Evolutionary conservation across 1,140 invertebrate species (phyloP), one percentile per base, ranked within the genome.

Genomic region (Onthophagus taurus): DNA sequence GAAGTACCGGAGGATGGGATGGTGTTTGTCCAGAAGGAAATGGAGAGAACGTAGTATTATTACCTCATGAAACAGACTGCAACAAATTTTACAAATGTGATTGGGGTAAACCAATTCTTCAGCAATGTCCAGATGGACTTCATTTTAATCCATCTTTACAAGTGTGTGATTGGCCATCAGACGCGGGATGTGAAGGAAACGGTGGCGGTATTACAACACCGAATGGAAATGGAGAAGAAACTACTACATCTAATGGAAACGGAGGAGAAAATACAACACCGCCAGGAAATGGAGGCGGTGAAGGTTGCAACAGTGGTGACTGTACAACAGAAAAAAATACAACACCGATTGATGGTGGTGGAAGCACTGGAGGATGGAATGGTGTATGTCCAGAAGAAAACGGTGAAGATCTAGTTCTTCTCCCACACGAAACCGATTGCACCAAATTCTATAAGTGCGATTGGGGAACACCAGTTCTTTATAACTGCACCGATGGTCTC

Each of bases 391-490:
- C 23, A 26, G 6, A 6, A n/a, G 23, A 6, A n/a, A 26, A 26
- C 23, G 23, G n/a, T 7, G 23, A n/a, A 26, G n/a, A 26, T 26
- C 6, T 26, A 7, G n/a, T n/a, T 26, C n/a, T 26, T n/a, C 31
- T 33, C 6, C 31, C 31, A 9, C 31, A 33, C 14, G 31, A 33
- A 33, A 33, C 9, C 13, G 31, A 33, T 14, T 33, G 31, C 31
- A n/a, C 38, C 4, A 41, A 41, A 41, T 41, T 41, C 17, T 41
- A 41, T 29, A n/a, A 41, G 12, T 41, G 38, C 19, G 12, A 7
- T 13, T 16, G 19, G n/a, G 38, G 38, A 4, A 19, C 12, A 11
- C 38, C 38, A n/a, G 11, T 24, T 11, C 12, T 29, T 8, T 29
- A 26, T 9, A 23, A 23, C 4, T 41, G 38, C 13, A 18, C 38